These are phyloP conservation scores for Cataglyphis cursor DNA, from an alignment of 2,888 invertebrate species.

Conservation along the genomic window DNA sequence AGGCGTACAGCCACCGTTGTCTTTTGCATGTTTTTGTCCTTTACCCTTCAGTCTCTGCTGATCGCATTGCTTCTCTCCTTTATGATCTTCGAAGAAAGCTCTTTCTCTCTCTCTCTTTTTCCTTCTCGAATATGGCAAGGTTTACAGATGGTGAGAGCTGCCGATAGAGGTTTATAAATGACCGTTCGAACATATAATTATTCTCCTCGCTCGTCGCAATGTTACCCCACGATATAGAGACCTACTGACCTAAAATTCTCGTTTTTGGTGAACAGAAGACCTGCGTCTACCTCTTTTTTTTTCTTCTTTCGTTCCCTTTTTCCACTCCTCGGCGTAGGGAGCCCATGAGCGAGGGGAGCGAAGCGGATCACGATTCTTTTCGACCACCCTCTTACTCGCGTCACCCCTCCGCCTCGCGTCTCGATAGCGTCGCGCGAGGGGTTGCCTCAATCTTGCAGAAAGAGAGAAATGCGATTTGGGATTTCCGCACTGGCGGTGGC, in stretches of 20 bases:
- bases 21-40: not conserved
- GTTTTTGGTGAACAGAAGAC: conserved; percentile 36
- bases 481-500: conserved; percentile 53
- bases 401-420: conserved; percentile 20
- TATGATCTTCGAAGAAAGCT: conserved; percentile 26
- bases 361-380: conserved; percentile 41
- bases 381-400: conserved; percentile 26
- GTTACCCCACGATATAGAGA: conserved; percentile 60
- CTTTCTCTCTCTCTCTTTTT: not conserved
- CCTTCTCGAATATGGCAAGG: not conserved
- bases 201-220: conserved; percentile 71
- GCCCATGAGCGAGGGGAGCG: conserved; percentile 39
- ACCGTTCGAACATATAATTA: conserved; percentile 74
- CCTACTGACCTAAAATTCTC: conserved; percentile 80
- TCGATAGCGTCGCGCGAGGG: conserved; percentile 43
- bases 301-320: not conserved
- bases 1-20: not conserved
- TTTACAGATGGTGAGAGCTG: not conserved
- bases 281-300: conserved; percentile 62
- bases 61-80: conserved; percentile 13
- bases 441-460: conserved; percentile 32
- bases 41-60: not conserved
- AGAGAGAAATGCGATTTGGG: conserved; percentile 54
- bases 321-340: conserved; percentile 4
- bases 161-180: not conserved